Conservation (phyloP, 2,113 vertebrate genomes). For the Ictalurus furcatus region DNA sequence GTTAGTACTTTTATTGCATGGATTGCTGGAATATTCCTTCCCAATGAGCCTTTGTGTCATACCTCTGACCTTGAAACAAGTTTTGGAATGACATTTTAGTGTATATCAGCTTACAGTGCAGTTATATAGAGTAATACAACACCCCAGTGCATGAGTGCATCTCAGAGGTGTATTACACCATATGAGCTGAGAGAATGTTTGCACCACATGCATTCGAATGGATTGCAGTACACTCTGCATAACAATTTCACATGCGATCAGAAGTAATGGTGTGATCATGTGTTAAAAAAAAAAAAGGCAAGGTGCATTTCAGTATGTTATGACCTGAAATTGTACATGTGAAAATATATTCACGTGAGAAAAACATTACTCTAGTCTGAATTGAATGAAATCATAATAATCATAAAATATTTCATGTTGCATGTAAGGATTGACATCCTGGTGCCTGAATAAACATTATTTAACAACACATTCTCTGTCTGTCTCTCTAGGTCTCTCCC, state of each 20-base stretch:
- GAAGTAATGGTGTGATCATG: not conserved
- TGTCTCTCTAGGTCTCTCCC: not conserved
- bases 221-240: not conserved
- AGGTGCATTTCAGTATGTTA: not conserved
- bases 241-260: not conserved
- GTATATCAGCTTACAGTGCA: conserved; percentile 21
- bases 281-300: not conserved
- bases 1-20: not conserved
- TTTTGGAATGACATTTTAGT: not conserved
- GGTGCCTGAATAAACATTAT: not conserved
- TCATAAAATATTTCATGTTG: not conserved
- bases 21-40: not conserved
- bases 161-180: conserved; percentile 4
- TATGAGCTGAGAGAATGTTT: not conserved
- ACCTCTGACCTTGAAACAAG: not conserved
- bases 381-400: too few species aligned
- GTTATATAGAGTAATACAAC: conserved; percentile 9
- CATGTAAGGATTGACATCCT: not conserved
- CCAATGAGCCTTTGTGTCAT: too few species aligned
- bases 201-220: not conserved
- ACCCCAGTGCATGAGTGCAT: not conserved
- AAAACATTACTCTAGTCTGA: not conserved
- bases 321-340: not conserved
- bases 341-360: not conserved
- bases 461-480: not conserved